Base-by-base conservation (phyloP, 2,888 invertebrate species). In the Muschampia plurimacula region DNA sequence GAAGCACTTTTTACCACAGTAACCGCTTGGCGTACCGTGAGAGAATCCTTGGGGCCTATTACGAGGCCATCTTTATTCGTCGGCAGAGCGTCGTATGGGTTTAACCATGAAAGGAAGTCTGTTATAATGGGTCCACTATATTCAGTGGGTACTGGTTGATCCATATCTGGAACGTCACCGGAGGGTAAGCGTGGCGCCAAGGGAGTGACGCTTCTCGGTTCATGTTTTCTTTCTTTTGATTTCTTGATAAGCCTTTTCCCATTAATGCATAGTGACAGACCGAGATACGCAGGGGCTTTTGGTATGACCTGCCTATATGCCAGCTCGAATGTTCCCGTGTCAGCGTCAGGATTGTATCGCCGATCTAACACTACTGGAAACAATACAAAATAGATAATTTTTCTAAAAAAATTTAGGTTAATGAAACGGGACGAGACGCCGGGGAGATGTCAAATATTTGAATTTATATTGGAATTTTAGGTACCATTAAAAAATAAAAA, bases 261-360 rank as follows among this genome's bases (percentile, higher is more conserved):
- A 76, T 96, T 95, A 9, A 97, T 95, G 10, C 96, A 95, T 49
- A 97, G 85, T 22, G 96, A 96, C 78, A 96, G 94, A 0, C 97
- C 97, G 76, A 97, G 95, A 85, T 97, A 98, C 0, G 97, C 97
- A 12, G 97, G 97, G 0, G 96, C 96, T 80, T 96, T 96, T 0
- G 97, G 97, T 77, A 97, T 95, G 67, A 95, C 91, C 88, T 98
- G 98, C 74, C 96, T 96, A 86, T 97, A 98, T 8, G 96, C 96
- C 78, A 97, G 85, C 83, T 98, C 97, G 82, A 98, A 98, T 75
- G 96, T 95, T 22, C 98, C 98, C 2, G 97, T 97, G 77, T 97
- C 96, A 0, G 97, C 96, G 67, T 96, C 96, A 32, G 96, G 95
- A 84, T 97, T 96, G 71, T 93, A 91, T 67, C 96, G 95, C 72